Evolutionary conservation across 2,113 vertebrate species (phyloP).

Genomic region (Calidris pugnax): DNA sequence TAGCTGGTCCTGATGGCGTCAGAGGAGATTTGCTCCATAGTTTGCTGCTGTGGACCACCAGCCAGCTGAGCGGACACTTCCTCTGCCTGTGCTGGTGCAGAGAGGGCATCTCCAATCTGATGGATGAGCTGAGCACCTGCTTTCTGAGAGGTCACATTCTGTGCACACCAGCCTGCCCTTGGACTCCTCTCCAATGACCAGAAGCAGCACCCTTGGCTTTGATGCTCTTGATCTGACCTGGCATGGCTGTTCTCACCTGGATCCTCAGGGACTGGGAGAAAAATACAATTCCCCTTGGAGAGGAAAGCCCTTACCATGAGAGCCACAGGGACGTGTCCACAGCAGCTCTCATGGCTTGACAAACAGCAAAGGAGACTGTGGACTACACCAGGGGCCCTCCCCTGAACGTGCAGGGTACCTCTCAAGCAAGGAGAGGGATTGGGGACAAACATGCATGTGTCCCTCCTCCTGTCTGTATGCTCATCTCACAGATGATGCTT

Average conservation of each 20-base stretch:
- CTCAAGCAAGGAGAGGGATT: background rate
- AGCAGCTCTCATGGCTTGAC: background rate
- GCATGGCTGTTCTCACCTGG: background rate
- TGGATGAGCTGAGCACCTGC: background rate
- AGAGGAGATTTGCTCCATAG: background rate
- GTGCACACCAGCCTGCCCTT: background rate
- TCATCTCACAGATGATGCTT: background rate
- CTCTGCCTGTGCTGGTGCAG: rapidly evolving
- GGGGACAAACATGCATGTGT: background rate
- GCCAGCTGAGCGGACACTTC: background rate
- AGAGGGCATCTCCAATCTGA: background rate
- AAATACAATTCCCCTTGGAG: background rate
- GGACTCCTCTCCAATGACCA: background rate
- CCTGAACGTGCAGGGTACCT: background rate
- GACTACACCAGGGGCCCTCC: background rate
- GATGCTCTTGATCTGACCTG: background rate
- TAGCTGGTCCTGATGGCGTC: background rate
- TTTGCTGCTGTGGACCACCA: background rate
- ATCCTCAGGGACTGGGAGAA: background rate
- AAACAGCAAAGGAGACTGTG: background rate
- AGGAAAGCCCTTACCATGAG: background rate
- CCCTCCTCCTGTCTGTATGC: background rate
- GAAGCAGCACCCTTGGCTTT: background rate
- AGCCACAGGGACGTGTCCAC: background rate
- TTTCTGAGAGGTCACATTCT: background rate